Percentiles rank a stretch among this genome's conserved stretches.
These are phyloP conservation scores for Myotis vivesi DNA, from an alignment of 2,797 vertebrate species.

Conservation along the genomic window DNA sequence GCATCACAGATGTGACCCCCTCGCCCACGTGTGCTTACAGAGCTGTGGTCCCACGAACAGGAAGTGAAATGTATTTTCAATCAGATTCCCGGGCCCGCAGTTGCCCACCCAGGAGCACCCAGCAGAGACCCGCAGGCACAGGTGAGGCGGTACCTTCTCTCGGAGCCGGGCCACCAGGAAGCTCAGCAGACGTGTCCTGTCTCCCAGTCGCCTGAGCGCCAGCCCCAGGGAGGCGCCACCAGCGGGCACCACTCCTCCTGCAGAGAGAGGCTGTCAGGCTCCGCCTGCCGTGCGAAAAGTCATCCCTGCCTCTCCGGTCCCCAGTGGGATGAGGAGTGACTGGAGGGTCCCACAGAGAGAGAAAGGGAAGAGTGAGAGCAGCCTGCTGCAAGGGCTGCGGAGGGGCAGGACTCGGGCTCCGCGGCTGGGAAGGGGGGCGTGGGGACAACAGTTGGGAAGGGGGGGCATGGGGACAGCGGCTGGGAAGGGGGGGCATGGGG, in stretches of 20 bases:
- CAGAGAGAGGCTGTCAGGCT: neutral
- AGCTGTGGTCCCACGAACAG: too few relatives aligned
- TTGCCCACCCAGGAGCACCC: neutral
- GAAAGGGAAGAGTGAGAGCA: neutral
- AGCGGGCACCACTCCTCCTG: constrained; percentile 74
- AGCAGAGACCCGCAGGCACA: neutral
- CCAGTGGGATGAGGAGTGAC: rapidly evolving
- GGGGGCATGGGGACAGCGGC: too few relatives aligned
- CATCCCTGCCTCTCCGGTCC: too few relatives aligned
- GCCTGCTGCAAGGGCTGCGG: neutral
- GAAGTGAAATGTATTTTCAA: neutral
- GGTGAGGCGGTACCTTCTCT: constrained; percentile 83
- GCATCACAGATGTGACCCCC: neutral
- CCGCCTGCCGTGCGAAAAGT: too few relatives aligned
- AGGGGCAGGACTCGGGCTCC: too few relatives aligned
- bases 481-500: too few relatives aligned
- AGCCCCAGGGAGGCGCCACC: constrained; percentile 69
- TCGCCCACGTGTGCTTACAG: neutral
- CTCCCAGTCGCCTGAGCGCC: constrained; percentile 75
- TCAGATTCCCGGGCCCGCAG: neutral
- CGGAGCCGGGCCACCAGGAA: constrained; percentile 74
- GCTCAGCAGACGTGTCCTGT: constrained; percentile 76
- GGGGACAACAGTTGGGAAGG: too few relatives aligned
- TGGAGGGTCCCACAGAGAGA: neutral
- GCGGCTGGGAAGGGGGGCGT: too few relatives aligned